Evolutionary conservation across 2,797 vertebrate species (phyloP).

Genomic region (Carcharodon carcharias): DNA sequence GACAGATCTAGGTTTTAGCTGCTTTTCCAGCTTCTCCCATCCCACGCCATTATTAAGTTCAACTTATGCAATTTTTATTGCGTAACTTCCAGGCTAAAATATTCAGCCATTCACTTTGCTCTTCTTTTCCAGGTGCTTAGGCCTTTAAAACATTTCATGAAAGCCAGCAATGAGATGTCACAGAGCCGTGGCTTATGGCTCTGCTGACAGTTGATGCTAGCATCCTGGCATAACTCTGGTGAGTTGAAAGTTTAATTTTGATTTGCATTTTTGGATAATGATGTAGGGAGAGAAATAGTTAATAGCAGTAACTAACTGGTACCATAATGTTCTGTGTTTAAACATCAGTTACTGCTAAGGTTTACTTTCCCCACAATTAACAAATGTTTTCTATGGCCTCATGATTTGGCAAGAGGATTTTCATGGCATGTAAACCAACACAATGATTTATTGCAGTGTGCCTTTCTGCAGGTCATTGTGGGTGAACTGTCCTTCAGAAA

Average conservation of each 20-base stretch:
- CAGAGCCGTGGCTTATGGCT: slow-evolving; percentile 28
- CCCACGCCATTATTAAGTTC: not conserved
- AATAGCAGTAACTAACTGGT: not conserved
- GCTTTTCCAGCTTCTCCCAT: not conserved
- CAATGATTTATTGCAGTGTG: slow-evolving; percentile 13
- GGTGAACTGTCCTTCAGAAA: slow-evolving; percentile 27
- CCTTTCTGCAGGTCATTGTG: slow-evolving; percentile 1
- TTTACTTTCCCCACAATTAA: not conserved
- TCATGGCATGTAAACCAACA: not conserved
- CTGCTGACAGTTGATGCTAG: slow-evolving; percentile 33
- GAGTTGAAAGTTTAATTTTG: slow-evolving; percentile 23
- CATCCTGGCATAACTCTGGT: slow-evolving; percentile 28
- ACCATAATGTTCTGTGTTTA: not conserved
- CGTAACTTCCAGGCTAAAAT: slow-evolving; percentile 19
- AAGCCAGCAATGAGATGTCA: slow-evolving; percentile 35
- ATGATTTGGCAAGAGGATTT: not conserved
- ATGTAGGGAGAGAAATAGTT: slow-evolving; percentile 20
- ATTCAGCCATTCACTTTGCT: slow-evolving; percentile 37
- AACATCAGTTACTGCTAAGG: not conserved
- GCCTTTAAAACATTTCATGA: slow-evolving; percentile 23
- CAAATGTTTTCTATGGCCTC: slow-evolving; percentile 16
- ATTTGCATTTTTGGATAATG: not conserved
- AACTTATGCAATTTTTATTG: slow-evolving; percentile 36
- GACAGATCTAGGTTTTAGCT: not conserved
- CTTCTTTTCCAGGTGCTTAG: slow-evolving; percentile 36